A percentile compares a stretch with the other conserved stretches of the same genome.
Conservation (phyloP, 2,113 vertebrate genomes). For the Tychaedon coryphoeus region DNA sequence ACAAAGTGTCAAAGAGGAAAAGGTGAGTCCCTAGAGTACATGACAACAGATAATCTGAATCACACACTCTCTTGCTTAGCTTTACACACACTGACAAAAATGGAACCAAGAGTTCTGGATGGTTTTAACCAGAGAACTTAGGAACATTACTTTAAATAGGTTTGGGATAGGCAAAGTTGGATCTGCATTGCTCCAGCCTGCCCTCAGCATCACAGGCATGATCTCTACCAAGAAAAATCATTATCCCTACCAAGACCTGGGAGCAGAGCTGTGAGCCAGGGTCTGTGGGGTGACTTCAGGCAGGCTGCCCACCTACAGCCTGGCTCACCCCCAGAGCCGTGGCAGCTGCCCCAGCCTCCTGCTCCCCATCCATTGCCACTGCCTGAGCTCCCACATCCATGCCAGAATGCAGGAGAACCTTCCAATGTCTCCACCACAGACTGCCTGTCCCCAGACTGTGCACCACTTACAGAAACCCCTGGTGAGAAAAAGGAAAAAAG, state of each 20-base stretch:
- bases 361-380: rapidly evolving
- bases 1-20: background rate
- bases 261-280: too few relatives aligned
- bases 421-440: background rate
- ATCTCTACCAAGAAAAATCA: background rate
- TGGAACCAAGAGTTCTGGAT: background rate
- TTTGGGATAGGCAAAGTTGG: background rate
- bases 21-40: background rate
- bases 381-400: background rate
- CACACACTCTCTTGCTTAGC: background rate
- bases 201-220: background rate
- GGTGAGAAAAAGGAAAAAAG: background rate
- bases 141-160: background rate
- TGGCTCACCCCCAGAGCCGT: too few relatives aligned
- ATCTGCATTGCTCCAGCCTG: background rate
- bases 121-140: background rate
- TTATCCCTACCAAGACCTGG: background rate
- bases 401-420: background rate
- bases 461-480: background rate
- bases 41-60: background rate
- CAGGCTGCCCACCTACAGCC: too few relatives aligned
- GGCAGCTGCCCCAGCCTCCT: background rate
- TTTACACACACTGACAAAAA: background rate
- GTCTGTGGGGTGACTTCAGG: too few relatives aligned
- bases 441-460: background rate